phyloP scores from a whole-genome alignment of 2,113 vertebrate genomes.

The Tragelaphus imberbis region DNA sequence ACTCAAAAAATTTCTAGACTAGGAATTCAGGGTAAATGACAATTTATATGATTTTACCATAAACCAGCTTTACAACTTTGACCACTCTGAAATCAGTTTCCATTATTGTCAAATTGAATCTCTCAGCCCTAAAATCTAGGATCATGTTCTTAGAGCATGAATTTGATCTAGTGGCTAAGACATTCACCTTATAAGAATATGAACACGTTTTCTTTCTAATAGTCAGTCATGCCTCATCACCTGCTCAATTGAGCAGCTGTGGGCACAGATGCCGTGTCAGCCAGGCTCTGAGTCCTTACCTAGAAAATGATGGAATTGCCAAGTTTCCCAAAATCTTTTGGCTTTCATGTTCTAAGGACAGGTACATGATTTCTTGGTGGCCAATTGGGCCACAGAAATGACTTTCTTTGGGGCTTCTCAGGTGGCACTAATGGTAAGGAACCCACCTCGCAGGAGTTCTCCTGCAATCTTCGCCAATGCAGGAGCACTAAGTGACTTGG shows the following conservation, averaged over 20 bases:
- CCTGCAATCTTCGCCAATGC: background rate
- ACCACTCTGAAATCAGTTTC: background rate
- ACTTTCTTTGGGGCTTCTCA: background rate
- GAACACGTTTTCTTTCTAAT: background rate
- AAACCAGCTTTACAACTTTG: background rate
- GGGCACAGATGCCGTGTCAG: too few species aligned
- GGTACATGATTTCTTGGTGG: background rate
- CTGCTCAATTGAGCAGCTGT: accelerated
- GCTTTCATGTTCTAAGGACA: background rate
- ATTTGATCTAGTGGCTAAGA: background rate
- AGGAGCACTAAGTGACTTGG: background rate
- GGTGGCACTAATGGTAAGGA: background rate
- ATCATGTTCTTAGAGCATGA: background rate
- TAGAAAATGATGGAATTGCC: accelerated
- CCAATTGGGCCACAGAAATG: background rate
- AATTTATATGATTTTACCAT: background rate
- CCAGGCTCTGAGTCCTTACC: background rate
- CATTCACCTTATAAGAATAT: background rate
- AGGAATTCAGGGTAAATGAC: background rate
- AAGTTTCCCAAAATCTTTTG: background rate
- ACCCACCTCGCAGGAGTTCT: background rate
- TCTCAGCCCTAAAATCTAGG: background rate
- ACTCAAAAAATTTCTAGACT: background rate
- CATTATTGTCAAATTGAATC: background rate
- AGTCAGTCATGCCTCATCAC: background rate